Evolutionary conservation across 2,888 invertebrate genomes (phyloP), one percentile per base, ranked within the genome.

Genomic region (Aethes cnicana): DNA sequence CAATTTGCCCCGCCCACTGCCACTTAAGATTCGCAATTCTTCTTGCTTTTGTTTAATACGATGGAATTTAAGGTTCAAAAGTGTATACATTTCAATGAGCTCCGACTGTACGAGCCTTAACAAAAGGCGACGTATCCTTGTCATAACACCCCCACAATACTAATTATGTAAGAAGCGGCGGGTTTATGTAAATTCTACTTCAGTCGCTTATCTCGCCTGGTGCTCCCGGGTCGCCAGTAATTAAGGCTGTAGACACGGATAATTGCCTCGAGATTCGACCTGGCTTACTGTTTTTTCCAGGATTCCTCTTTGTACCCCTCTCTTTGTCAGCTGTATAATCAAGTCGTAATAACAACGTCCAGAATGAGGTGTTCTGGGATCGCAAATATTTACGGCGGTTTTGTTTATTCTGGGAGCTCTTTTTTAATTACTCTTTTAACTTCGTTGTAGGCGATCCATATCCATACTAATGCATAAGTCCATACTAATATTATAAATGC

Each of bases 241-340:
- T 79, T 77, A 75, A 64, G 66, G 54, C 66, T 69, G 73, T 72
- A 77, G 72, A 76, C 69, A 72, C 63, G 69, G 69, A 74, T 79
- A 80, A 81, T 81, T 72, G 73, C 71, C 73, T 63, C 52, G 69
- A 72, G 72, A 73, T 73, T 71, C 67, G 59, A 62, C 56, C 64
- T 60, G 66, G 61, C 59, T 56, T 44, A 44, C 50, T 11, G 43
- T 30, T 52, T 52, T 39, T 39, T 48, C 33, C 32, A 21, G 39
- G 30, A 17, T 12, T 30, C 37, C 41, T 37, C 23, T 33, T 48
- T 48, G 32, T 41, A 23, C 14, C 35, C 30, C 11, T 30, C 47
- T 47, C 28, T 39, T 48, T 33, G 32, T 25, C 32, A 18, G 47
- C 30, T 37, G 30, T 28, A 47, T 37, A 47, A 30, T 37, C 37